Evolutionary conservation across 1,140 invertebrate genomes (phyloP).

Genomic region (Papilio glaucus): DNA sequence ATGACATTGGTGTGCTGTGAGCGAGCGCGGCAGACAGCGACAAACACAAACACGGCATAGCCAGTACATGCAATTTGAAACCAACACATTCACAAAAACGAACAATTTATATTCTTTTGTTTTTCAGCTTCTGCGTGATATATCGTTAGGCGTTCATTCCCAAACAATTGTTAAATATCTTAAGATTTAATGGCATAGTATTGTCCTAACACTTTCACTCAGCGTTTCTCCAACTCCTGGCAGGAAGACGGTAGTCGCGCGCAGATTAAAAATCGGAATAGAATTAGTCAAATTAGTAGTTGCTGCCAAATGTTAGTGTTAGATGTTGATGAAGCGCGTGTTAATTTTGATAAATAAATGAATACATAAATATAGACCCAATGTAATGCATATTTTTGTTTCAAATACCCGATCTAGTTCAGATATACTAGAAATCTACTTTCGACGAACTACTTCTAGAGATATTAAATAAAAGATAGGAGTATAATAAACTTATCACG

Average conservation of each 20-base stretch:
- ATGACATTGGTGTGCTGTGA: slow-evolving; percentile 30
- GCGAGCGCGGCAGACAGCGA: slow-evolving; percentile 26
- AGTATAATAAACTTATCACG: slow-evolving; percentile 28
- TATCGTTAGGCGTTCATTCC: slow-evolving; percentile 39
- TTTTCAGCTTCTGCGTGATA: slow-evolving; percentile 35
- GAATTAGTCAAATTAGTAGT: slow-evolving; percentile 33
- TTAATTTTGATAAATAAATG: slow-evolving; percentile 32
- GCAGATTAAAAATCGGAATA: slow-evolving; percentile 23
- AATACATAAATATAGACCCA: slow-evolving; percentile 36
- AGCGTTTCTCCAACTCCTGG: slow-evolving; percentile 31
- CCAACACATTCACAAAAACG: slow-evolving; percentile 19
- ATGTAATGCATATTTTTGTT: background rate
- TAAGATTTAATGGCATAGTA: slow-evolving; percentile 34
- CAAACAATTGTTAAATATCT: slow-evolving; percentile 31
- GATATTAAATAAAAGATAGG: slow-evolving; percentile 5
- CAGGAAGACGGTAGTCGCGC: slow-evolving; percentile 38
- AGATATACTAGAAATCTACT: slow-evolving; percentile 24
- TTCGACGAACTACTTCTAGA: slow-evolving; percentile 28
- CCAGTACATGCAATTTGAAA: slow-evolving; percentile 38
- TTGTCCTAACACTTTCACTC: slow-evolving; percentile 27
- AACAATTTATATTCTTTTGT: slow-evolving; percentile 29
- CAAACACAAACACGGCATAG: slow-evolving; percentile 37
- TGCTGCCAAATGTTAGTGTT: slow-evolving; percentile 21
- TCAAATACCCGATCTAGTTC: slow-evolving; percentile 24
- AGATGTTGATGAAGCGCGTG: slow-evolving; percentile 28